Base-by-base conservation (phyloP, 2,888 invertebrate genomes). In the Ochropleura leucogaster region DNA sequence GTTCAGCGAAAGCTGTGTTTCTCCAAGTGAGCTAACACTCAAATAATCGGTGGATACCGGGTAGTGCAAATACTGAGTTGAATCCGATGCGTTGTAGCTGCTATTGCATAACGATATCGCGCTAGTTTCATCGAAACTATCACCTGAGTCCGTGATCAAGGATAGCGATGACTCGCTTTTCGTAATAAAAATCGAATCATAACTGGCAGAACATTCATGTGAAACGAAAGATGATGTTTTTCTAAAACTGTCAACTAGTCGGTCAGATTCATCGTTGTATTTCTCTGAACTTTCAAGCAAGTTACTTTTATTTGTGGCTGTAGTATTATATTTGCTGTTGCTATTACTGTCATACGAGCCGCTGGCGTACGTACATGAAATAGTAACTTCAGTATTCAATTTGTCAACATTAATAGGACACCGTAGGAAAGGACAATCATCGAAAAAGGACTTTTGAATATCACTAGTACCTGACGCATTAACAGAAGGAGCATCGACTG, bases 81-180 rank as follows among this genome's bases (percentile, higher is more conserved):
- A 84, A 59, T 79, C 79, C 10, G 88, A 80, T 51, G 77, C 74
- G n/a, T 79, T 79, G 44, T 83, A 82, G 59, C 77, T 87, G 68
- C 88, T 89, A 47, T 67, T 69, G 9, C 86, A 82, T 44, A 88
- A 76, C 18, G 91, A 90, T 78, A 91, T 80, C 8, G 88, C 70
- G 74, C 90, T 92, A 55, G 90, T 84, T 40, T 85, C 85, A 53
- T 79, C 77, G 30, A 85, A 63, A 70, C 82, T 85, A 30, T 81
- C 74, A 59, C 77, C 83, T 40, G 75, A 76, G n/a, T 67, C 53
- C 10, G 89, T 85, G 9, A 84, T 73, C 59, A 93, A 89, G 72
- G 88, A 88, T 6, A 92, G 72, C 3, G 92, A 92, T 6, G 91
- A 89, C 49, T 92, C 90, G 20, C 89, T 90, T 80, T 87, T 88